Base-by-base conservation (phyloP, 2,113 vertebrate species). In the Blennius ocellaris region DNA sequence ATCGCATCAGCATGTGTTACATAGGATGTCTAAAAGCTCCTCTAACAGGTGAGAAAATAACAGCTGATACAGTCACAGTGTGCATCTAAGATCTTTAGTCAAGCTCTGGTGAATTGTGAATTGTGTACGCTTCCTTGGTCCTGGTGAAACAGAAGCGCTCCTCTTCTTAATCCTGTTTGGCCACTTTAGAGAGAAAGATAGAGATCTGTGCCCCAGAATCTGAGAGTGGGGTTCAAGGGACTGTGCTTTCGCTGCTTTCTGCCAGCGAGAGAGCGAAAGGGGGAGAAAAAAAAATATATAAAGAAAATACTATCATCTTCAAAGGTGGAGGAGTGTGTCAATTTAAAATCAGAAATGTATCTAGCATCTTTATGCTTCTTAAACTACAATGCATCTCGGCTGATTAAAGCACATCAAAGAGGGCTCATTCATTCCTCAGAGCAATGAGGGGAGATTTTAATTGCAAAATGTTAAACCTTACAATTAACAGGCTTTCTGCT, bases 381-480 rank as follows among this genome's bases (percentile, higher is more conserved):
- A 94, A 95, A 95, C 84, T 93, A 96, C 95, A 96, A 96, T 96
- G 94, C 95, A 94, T 95, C 94, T 95, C 91, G 90, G 93, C 94
- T 96, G 94, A 96, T 96, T 95, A 94, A 94, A 96, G 93, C 94
- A 96, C 96, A 97, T 96, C 92, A 96, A 95, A 96, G 93, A 93
- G 85, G 85, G 94, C 81, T 95, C 95, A 94, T 93, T 96, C 94
- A 89, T 91, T 94, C 90, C 92, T 95, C 92, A 93, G 93, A 95
- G 95, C 93, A 94, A 94, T 91, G 94, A 96, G 93, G 95, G 93
- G 95, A 95, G 93, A 96, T 96, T 96, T 97, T 96, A 97, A 96
- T 96, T 97, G 95, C 94, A 94, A 95, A 96, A 96, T 94, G 96
- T 96, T 96, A 97, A 96, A 96, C 92, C 94, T 95, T 93, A 96